These are phyloP conservation scores for Polypterus senegalus DNA, from an alignment of 2,113 vertebrate genomes.

Conservation along the genomic window DNA sequence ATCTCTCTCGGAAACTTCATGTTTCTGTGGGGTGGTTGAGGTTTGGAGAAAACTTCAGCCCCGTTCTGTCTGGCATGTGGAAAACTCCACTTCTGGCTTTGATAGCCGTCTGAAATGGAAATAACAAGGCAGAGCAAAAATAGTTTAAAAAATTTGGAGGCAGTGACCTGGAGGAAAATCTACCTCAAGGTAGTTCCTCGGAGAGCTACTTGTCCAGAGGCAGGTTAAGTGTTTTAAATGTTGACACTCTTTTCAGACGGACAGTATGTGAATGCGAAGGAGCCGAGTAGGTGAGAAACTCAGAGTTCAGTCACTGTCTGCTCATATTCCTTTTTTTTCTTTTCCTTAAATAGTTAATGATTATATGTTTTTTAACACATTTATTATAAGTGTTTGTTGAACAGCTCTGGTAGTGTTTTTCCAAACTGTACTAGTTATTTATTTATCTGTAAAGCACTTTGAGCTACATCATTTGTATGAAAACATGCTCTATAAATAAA, in stretches of 20 bases:
- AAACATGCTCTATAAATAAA: too few species aligned
- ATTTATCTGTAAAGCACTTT: too few species aligned
- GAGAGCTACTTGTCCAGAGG: background rate
- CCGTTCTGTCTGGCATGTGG: conserved; percentile 30
- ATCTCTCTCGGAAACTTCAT: conserved; percentile 30
- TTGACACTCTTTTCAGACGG: background rate
- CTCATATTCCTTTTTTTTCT: too few species aligned
- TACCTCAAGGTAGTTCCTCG: background rate
- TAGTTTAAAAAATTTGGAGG: background rate
- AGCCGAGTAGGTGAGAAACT: background rate
- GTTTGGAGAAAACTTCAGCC: conserved; percentile 31
- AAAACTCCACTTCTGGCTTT: conserved; percentile 34
- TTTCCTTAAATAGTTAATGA: too few species aligned
- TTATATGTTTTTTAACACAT: too few species aligned
- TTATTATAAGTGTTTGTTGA: too few species aligned
- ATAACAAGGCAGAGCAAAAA: background rate
- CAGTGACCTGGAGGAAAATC: background rate
- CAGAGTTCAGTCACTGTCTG: too few species aligned
- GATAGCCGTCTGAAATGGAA: conserved; percentile 8
- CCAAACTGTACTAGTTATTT: too few species aligned
- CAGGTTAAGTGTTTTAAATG: background rate
- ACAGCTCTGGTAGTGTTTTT: too few species aligned
- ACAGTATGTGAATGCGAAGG: background rate
- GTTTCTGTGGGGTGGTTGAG: background rate
- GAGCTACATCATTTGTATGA: too few species aligned